A percentile compares a stretch with the other conserved stretches of the same genome.
Evolutionary conservation across 2,888 invertebrate genomes (phyloP).

Genomic region (Drosophila ezoana): DNA sequence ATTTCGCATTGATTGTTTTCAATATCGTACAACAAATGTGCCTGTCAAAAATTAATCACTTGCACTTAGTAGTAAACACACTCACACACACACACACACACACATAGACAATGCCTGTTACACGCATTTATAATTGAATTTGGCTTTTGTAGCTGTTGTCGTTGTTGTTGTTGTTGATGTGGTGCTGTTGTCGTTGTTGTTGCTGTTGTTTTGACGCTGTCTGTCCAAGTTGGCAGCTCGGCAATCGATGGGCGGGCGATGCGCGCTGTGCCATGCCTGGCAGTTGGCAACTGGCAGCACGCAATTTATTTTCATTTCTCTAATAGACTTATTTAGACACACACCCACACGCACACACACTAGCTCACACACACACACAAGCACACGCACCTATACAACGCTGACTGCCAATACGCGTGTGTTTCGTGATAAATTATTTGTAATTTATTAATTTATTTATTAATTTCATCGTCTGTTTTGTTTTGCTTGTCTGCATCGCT

Average conservation of each 20-base stretch:
- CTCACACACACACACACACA: constrained; percentile 28
- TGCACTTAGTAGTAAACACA: constrained; percentile 67
- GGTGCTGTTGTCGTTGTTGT: constrained; percentile 15
- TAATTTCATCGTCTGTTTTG: constrained; percentile 63
- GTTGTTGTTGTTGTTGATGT: neutral
- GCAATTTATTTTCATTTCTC: constrained; percentile 81
- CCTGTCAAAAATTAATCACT: constrained; percentile 82
- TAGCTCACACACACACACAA: constrained; percentile 13
- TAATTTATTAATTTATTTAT: constrained; percentile 82
- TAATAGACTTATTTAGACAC: constrained; percentile 81
- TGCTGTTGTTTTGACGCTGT: constrained; percentile 64
- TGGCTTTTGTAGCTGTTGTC: constrained; percentile 65
- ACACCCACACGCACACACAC: constrained; percentile 14
- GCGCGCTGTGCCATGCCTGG: constrained; percentile 30
- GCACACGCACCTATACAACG: constrained; percentile 1
- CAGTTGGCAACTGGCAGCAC: constrained; percentile 80
- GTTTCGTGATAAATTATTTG: constrained; percentile 78
- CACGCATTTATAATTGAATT: constrained; percentile 82
- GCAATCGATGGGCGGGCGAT: constrained; percentile 66
- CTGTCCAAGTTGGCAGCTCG: constrained; percentile 73
- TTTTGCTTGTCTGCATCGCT: constrained; percentile 32
- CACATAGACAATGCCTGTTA: constrained; percentile 51
- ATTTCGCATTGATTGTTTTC: constrained; percentile 78
- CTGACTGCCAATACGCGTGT: constrained; percentile 63
- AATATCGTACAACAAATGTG: constrained; percentile 74